Conservation (phyloP, 2,113 vertebrate genomes). For the Pseudorhombus dupliciocellatus region DNA sequence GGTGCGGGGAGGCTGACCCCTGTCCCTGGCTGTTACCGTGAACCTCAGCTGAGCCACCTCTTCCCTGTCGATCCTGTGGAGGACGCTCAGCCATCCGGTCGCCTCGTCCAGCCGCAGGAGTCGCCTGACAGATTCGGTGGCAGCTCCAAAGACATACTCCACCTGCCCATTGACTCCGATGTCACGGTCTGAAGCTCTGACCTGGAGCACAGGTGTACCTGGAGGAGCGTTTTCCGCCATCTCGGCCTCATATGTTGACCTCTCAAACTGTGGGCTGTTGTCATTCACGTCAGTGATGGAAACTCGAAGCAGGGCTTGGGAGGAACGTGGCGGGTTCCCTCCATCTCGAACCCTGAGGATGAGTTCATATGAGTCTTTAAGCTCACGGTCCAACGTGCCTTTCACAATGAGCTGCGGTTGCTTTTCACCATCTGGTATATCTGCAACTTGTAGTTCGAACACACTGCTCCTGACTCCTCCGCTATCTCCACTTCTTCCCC, state of each 20-base stretch:
- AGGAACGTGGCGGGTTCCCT: slow-evolving; percentile 90
- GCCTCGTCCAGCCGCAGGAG: slow-evolving; percentile 91
- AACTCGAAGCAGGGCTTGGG: slow-evolving; percentile 91
- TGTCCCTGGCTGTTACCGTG: slow-evolving; percentile 89
- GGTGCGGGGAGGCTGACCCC: slow-evolving; percentile 92
- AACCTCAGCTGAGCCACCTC: slow-evolving; percentile 94
- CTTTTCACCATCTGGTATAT: slow-evolving; percentile 95
- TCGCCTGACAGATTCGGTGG: slow-evolving; percentile 90
- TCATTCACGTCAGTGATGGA: slow-evolving; percentile 97
- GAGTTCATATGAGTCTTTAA: slow-evolving; percentile 92
- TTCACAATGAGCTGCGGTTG: slow-evolving; percentile 98
- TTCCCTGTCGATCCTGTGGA: slow-evolving; percentile 94
- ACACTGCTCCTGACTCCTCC: slow-evolving; percentile 86
- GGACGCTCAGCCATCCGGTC: slow-evolving; percentile 93
- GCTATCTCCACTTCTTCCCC: slow-evolving; percentile 76
- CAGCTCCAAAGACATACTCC: slow-evolving; percentile 93
- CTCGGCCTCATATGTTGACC: slow-evolving; percentile 91
- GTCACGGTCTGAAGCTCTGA: slow-evolving; percentile 90
- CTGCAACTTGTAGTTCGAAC: slow-evolving; percentile 95
- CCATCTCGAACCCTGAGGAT: slow-evolving; percentile 92
- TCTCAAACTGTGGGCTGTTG: slow-evolving; percentile 96
- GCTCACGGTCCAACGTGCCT: slow-evolving; percentile 92
- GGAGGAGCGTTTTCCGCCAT: slow-evolving; percentile 94
- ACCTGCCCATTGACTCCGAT: slow-evolving; percentile 96
- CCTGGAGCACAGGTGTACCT: slow-evolving; percentile 93